phyloP scores from a whole-genome alignment of 2,797 vertebrate species.

The Pseudotriccus pelzelni region DNA sequence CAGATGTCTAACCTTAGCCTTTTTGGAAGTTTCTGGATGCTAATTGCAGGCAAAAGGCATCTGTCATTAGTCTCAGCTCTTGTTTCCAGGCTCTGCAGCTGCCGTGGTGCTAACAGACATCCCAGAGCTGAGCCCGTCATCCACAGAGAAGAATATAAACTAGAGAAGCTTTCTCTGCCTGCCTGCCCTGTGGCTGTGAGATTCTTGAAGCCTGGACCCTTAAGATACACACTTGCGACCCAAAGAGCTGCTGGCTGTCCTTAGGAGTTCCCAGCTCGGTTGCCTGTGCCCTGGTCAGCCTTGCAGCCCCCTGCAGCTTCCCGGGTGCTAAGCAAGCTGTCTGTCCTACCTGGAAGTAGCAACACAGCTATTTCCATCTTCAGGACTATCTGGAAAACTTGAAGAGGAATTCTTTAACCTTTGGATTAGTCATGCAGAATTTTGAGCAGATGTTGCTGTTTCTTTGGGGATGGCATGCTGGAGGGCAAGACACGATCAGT shows the following conservation, averaged over 20 bases:
- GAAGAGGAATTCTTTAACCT: not conserved
- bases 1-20: not conserved
- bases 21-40: not conserved
- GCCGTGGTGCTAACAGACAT: accelerated
- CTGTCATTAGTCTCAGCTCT: not conserved
- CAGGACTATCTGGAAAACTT: not conserved
- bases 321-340: not conserved
- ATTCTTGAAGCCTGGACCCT: not conserved
- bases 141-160: not conserved
- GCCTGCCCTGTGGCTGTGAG: not conserved
- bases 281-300: not conserved
- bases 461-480: not conserved
- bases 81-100: not conserved
- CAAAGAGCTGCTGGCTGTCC: not conserved
- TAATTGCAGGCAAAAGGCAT: not conserved
- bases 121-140: not conserved
- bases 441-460: not conserved
- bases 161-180: not conserved
- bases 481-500: not conserved
- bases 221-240: not conserved
- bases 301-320: not conserved
- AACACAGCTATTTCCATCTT: not conserved
- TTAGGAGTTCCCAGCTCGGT: not conserved
- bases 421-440: not conserved
- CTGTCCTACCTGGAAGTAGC: not conserved